Evolutionary conservation across 2,888 invertebrate species (phyloP).

Genomic region (Leptothorax acervorum): DNA sequence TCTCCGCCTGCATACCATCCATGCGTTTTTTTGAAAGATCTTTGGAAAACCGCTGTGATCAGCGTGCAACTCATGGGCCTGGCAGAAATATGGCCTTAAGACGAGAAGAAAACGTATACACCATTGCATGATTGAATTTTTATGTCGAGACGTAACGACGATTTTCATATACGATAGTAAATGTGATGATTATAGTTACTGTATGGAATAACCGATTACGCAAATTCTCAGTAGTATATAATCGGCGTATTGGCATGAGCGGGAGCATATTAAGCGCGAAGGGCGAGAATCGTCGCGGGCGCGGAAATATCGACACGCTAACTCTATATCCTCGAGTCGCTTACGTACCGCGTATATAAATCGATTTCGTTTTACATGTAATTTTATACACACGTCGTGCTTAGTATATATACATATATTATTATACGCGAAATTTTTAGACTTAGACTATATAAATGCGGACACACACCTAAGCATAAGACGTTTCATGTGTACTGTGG

Average conservation of each 20-base stretch:
- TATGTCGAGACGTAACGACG: constrained; percentile 60
- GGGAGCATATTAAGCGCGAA: constrained; percentile 24
- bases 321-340: constrained; percentile 69
- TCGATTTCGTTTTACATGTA: constrained; percentile 77
- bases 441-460: constrained; percentile 74
- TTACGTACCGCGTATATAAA: constrained; percentile 69
- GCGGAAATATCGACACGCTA: constrained; percentile 63
- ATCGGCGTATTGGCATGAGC: constrained; percentile 46
- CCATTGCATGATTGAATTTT: constrained; percentile 69
- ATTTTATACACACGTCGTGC: constrained; percentile 77
- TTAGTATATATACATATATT: constrained; percentile 66
- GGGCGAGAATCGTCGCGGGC: constrained; percentile 40
- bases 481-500: constrained; percentile 81
- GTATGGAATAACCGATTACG: constrained; percentile 34
- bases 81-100: constrained; percentile 47
- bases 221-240: constrained; percentile 44
- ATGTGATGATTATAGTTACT: constrained; percentile 72
- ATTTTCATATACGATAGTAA: constrained; percentile 67
- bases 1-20: constrained; percentile 11
- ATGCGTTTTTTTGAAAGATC: constrained; percentile 13
- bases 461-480: constrained; percentile 72
- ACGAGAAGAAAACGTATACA: constrained; percentile 58
- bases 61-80: constrained; percentile 41
- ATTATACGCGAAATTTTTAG: constrained; percentile 76
- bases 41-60: constrained; percentile 19